A percentile compares a stretch with the other conserved stretches of the same genome.
Conservation (phyloP, 2,888 invertebrate species). For the Agrilus cyanescens region DNA sequence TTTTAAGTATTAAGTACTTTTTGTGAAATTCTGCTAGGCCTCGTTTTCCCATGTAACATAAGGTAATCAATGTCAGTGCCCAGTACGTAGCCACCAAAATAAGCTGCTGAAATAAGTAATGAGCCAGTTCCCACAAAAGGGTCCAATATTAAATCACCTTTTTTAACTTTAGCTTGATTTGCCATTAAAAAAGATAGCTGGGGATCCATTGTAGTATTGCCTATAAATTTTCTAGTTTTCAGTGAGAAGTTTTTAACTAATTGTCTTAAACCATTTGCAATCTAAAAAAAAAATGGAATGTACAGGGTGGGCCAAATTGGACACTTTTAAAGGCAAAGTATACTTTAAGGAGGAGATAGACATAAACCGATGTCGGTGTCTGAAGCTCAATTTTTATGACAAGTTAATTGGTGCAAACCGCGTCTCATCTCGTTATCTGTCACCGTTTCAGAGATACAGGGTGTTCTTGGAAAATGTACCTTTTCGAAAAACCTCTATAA, state of each 20-base stretch:
- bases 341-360: too few species aligned
- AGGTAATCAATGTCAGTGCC: slow-evolving; percentile 92
- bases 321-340: too few species aligned
- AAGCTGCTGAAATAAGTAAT: slow-evolving; percentile 75
- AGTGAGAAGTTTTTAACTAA: slow-evolving; percentile 70
- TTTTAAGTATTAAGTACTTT: slow-evolving; percentile 41
- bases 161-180: slow-evolving; percentile 71
- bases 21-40: slow-evolving; percentile 68
- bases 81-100: slow-evolving; percentile 75
- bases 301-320: neutral
- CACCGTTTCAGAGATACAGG: too few species aligned
- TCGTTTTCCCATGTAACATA: slow-evolving; percentile 78
- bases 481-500: too few species aligned
- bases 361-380: too few species aligned
- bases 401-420: too few species aligned
- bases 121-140: slow-evolving; percentile 88
- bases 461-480: too few species aligned
- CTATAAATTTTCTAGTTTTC: slow-evolving; percentile 88
- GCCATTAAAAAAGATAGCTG: slow-evolving; percentile 90
- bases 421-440: too few species aligned
- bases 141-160: slow-evolving; percentile 72
- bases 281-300: slow-evolving; percentile 38
- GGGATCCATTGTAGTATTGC: slow-evolving; percentile 98
- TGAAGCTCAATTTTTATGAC: too few species aligned
- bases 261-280: slow-evolving; percentile 75